Evolutionary conservation across 2,888 invertebrate species (phyloP).

Genomic region (Sarcophaga subvicina): DNA sequence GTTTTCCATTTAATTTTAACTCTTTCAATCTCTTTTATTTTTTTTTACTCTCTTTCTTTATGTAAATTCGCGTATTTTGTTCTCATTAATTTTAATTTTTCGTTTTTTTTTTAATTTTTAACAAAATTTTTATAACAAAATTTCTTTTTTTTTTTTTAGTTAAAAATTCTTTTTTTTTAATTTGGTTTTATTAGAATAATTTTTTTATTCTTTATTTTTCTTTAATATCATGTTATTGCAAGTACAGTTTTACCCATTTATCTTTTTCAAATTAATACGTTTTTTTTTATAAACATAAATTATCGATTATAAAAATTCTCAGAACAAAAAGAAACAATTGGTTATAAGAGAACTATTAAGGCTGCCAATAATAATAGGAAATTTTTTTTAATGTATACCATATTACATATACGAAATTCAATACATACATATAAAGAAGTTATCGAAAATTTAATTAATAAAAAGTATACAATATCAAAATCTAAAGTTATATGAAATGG

Average conservation of each 20-base stretch:
- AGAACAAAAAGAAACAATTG: background rate
- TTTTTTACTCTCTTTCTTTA: constrained; percentile 29
- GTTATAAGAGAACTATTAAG: background rate
- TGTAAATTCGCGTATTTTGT: constrained; percentile 57
- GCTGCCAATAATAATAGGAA: too few species aligned
- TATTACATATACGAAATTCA: too few species aligned
- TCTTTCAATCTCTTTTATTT: constrained; percentile 56
- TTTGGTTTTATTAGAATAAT: constrained; percentile 57
- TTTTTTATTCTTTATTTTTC: constrained; percentile 25
- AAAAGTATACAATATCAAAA: too few species aligned
- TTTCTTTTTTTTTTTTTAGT: constrained; percentile 10
- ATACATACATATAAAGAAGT: too few species aligned
- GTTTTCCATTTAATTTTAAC: constrained; percentile 44
- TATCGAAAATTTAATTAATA: too few species aligned
- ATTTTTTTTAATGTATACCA: too few species aligned
- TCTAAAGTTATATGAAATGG: too few species aligned
- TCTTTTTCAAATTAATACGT: constrained; percentile 33
- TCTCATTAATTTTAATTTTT: constrained; percentile 50
- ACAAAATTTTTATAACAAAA: constrained; percentile 40
- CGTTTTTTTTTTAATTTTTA: constrained; percentile 41
- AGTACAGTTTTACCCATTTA: constrained; percentile 53
- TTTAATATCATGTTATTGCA: constrained; percentile 53
- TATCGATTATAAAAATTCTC: background rate
- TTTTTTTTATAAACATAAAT: background rate
- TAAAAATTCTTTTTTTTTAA: constrained; percentile 37